Conservation (phyloP, 37 sponge, comb jelly and placozoan species). For the Corticium candelabrum region DNA sequence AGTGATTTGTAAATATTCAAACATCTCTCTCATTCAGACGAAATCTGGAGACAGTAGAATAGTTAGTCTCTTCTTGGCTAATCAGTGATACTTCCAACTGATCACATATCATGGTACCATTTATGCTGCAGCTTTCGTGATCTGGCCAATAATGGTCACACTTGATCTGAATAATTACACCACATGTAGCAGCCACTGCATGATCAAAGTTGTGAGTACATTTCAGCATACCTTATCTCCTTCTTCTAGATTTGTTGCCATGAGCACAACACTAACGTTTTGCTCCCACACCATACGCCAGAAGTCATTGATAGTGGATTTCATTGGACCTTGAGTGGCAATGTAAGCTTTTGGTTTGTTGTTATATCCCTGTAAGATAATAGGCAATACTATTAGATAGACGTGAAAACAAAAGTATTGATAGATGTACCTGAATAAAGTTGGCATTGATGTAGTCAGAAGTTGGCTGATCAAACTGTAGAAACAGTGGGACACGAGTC, state of each 20-base stretch:
- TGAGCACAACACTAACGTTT: conserved; percentile 21
- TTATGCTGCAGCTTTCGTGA: conserved; percentile 13
- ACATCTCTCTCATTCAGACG: too few species aligned
- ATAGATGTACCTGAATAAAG: conserved; percentile 58
- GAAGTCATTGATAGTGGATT: conserved; percentile 35
- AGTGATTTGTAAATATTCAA: too few species aligned
- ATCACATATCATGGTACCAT: too few species aligned
- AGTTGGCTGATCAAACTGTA: conserved; percentile 67
- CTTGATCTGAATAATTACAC: conserved; percentile 27
- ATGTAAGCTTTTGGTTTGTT: conserved; percentile 33
- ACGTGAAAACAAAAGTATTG: too few species aligned
- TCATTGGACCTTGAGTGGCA: conserved; percentile 49
- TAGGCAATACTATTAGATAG: too few species aligned
- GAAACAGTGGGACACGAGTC: conserved; percentile 64
- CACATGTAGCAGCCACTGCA: too few species aligned
- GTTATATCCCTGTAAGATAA: conserved; percentile 28
- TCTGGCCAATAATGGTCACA: conserved; percentile 86
- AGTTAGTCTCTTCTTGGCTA: too few species aligned
- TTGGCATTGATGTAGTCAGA: conserved; percentile 92
- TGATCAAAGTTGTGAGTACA: too few species aligned
- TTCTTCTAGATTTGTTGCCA: conserved; percentile 38
- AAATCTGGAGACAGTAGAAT: too few species aligned
- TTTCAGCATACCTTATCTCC: conserved; percentile 21
- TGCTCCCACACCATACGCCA: conserved; percentile 62
- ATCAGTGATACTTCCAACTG: too few species aligned